phyloP scores from a whole-genome alignment of 1,140 invertebrate species.

The Aradophagus sp. region DNA sequence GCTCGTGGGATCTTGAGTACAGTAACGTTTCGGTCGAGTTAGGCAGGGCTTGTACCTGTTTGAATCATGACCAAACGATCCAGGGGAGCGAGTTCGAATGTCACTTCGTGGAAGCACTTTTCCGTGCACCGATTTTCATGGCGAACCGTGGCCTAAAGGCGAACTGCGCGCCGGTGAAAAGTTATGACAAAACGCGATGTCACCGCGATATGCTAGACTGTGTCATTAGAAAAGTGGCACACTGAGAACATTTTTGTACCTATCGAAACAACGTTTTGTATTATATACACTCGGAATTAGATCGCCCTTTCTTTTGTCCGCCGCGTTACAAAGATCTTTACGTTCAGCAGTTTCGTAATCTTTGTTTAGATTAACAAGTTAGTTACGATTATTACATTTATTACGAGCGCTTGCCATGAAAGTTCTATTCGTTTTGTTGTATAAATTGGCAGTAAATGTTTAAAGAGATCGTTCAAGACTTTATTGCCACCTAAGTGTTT shows the following conservation, averaged over 20 bases:
- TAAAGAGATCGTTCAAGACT: too few species aligned
- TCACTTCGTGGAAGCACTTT: constrained; percentile 16
- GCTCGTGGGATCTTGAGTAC: constrained; percentile 9
- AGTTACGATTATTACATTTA: too few species aligned
- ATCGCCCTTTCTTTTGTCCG: constrained; percentile 41
- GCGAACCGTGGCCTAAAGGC: constrained; percentile 2
- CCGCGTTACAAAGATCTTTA: constrained; percentile 23
- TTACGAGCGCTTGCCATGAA: too few species aligned
- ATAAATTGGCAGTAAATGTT: too few species aligned
- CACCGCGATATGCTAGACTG: constrained; percentile 23
- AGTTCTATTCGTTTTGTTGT: too few species aligned
- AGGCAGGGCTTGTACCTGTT: constrained; percentile 7
- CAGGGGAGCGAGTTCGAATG: constrained; percentile 18
- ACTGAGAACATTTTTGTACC: constrained; percentile 30
- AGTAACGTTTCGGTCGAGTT: constrained; percentile 5
- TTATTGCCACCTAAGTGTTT: too few species aligned
- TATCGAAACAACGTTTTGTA: constrained; percentile 14
- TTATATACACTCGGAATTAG: constrained; percentile 34
- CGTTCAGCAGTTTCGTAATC: constrained; percentile 17
- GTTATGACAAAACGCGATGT: constrained; percentile 47
- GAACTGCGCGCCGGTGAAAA: constrained; percentile 25
- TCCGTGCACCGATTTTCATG: constrained; percentile 16
- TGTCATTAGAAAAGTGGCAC: constrained; percentile 49
- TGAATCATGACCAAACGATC: constrained; percentile 1
- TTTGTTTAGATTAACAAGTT: constrained; percentile 44